Evolutionary conservation across 2,113 vertebrate genomes (phyloP).

Genomic region (Panthera uncia): DNA sequence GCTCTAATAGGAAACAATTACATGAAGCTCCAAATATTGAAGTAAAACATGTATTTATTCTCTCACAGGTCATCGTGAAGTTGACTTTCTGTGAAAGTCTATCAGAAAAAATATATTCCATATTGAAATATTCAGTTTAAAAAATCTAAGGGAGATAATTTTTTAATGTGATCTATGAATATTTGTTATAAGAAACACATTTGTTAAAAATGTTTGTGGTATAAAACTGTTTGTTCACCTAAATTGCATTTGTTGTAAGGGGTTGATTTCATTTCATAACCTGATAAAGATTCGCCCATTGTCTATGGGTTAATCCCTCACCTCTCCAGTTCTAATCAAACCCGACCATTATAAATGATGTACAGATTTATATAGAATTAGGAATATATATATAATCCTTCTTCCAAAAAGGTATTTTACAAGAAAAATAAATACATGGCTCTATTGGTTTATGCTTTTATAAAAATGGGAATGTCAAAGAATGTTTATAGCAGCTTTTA

Average conservation of each 20-base stretch:
- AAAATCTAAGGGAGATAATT: neutral
- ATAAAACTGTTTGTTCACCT: neutral
- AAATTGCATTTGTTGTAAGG: neutral
- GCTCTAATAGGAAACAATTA: neutral
- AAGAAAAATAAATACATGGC: neutral
- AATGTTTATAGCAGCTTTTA: neutral
- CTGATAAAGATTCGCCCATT: neutral
- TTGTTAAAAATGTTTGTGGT: neutral
- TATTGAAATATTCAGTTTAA: neutral
- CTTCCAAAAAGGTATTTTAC: neutral
- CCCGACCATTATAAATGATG: neutral
- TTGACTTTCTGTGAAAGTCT: neutral
- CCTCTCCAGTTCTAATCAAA: neutral
- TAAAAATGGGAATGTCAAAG: neutral
- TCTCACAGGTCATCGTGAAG: neutral
- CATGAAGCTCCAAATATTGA: neutral
- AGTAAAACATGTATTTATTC: neutral
- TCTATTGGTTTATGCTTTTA: neutral
- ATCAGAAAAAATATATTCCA: neutral
- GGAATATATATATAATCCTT: too few relatives aligned
- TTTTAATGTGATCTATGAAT: neutral
- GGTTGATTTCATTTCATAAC: neutral
- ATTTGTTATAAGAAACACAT: neutral
- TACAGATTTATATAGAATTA: neutral
- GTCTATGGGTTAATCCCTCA: neutral